Evolutionary conservation across 2,797 vertebrate species (phyloP), one percentile per base, ranked within the genome.

Genomic region (Tokudaia tokunoshimensis): DNA sequence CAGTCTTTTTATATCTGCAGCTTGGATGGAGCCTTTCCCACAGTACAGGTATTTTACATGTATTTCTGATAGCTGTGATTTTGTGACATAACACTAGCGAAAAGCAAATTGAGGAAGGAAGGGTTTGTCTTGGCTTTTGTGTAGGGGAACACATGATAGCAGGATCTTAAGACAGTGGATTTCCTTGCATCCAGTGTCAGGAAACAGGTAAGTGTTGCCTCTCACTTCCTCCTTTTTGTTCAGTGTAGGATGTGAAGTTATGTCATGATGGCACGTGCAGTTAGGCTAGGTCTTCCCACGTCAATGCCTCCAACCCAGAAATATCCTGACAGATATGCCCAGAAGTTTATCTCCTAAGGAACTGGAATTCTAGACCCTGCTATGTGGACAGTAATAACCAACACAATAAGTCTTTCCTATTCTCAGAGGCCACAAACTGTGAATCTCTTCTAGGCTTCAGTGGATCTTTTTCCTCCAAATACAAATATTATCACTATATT

Each of bases 371-470:
- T 88, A 88, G 50, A 55, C 37, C 15, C 50, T 87, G 50, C 41
- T 24, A 74, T 57, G n/a, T 26, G 19, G 14, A 57, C n/a, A 74
- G 37, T 88, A 88, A 4, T 57, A 88, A 31, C 52, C n/a, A 88
- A 41, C 24, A 20, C 5, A 74, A n/a, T 37, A 41, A 57, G 55
- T 78, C 31, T 61, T 20, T 55, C 88, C 20, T 92, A 6, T 57
- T 94, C 63, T 87, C 72, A 79, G 72, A 92, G 44, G 26, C 34
- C 52, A 55, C 61, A 94, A 92, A 90, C 70, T 74, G 47, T 87
- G 52, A 41, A n/a, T 19, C 34, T 82, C 3, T 80, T 83, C n/a
- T 74, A 29, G 3, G 34, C 87, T 81, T 94, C 29, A 24, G 52
- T 91, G 67, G 34, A 6, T 93, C 12, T 90, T 22, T 89, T 9